Percentiles rank a stretch among this genome's conserved stretches.
Evolutionary conservation across 2,113 vertebrate species (phyloP).

Genomic region (Takifugu flavidus): DNA sequence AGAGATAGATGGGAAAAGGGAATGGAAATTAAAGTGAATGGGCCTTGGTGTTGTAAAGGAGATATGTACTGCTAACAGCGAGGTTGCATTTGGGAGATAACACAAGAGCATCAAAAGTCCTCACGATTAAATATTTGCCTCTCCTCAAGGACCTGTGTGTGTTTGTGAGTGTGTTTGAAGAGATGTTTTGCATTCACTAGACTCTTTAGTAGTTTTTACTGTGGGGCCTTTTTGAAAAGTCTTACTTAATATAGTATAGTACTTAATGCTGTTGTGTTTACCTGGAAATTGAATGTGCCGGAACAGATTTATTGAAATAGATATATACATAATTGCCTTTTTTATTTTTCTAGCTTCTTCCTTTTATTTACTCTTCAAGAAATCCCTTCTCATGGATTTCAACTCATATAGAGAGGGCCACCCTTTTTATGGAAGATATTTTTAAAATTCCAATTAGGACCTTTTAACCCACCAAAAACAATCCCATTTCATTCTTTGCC

Average conservation of each 20-base stretch:
- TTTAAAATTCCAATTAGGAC: too few species aligned
- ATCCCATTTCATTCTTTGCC: background rate
- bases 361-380: background rate
- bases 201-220: constrained; percentile 30
- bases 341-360: constrained; percentile 8
- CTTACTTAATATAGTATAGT: too few species aligned
- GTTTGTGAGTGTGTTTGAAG: constrained; percentile 21
- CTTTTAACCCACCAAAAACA: background rate
- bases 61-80: constrained; percentile 61
- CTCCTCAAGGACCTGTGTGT: constrained; percentile 40
- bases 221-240: too few species aligned
- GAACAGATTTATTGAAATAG: too few species aligned
- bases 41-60: constrained; percentile 51
- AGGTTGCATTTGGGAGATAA: constrained; percentile 63
- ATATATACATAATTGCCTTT: too few species aligned
- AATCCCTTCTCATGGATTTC: background rate
- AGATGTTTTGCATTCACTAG: constrained; percentile 36
- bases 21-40: constrained; percentile 57
- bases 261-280: too few species aligned
- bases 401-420: background rate
- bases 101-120: constrained; percentile 43
- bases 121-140: constrained; percentile 41
- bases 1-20: constrained; percentile 37
- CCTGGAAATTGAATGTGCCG: too few species aligned
- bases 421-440: too few species aligned